Base-by-base conservation (phyloP, 2,888 invertebrate genomes). In the Synanthedon myopaeformis region DNA sequence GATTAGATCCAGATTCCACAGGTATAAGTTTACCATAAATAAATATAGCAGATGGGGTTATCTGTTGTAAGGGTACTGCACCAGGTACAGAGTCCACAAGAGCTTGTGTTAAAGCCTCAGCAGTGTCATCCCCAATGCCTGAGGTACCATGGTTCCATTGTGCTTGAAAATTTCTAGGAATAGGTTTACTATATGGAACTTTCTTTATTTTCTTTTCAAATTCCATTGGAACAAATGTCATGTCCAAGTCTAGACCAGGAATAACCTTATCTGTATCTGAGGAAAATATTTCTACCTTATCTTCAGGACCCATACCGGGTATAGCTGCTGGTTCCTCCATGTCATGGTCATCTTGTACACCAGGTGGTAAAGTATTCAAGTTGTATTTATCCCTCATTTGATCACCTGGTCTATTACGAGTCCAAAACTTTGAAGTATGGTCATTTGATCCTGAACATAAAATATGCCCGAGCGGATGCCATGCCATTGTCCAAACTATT, bases 381-480 rank as follows among this genome's bases (percentile, higher is more conserved):
- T 98, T 97, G 79, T 98, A 99, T 82, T 98, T 97, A 78, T 99
- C 99, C 72, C 98, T 92, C 96, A 99, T 98, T 55, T 94, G 91
- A 87, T 99, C 99, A 17, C 99, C 99, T 0, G 99, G 99, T 51
- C 99, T 91, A 83, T 99, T 99, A 59, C 99, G 89, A 2, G 99
- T 98, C 99, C 99, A 99, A 86, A 99, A 99, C 85, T 99, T 99
- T 23, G 93, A 95, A 28, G 98, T 97, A 71, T 99, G 99, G 83
- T 99, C 99, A 84, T 99, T 99, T n/a, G 99, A 99, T 0, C 99
- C 99, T 3, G 99, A 98, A 71, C 98, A 98, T 41, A 99, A 89
- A 66, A 99, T 99, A 72, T 99, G 99, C 1, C 99, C 99, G 14
- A 99, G 88, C 0, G 99, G 99, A 89, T 99, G 99, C 99, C 99